Base-by-base conservation (phyloP, 30 jellyfish, hydroid and myxozoan species). In the Turritopsis dohrnii region DNA sequence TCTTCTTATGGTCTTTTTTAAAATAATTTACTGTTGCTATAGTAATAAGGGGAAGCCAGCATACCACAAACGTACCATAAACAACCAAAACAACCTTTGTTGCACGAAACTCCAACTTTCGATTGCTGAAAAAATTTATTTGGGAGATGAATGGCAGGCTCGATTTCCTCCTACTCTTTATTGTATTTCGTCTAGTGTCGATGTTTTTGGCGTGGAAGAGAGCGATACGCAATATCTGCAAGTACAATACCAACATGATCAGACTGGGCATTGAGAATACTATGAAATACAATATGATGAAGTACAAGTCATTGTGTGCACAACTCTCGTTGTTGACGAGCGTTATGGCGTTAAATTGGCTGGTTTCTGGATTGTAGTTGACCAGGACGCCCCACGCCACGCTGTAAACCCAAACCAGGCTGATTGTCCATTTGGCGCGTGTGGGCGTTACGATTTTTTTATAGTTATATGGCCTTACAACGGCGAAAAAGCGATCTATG, bases 401-500 rank as follows among this genome's bases (percentile, higher is more conserved):
- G 0, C 94, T 54, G 31, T 74, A 65, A 18, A 88, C 74, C 98
- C 98, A 93, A 8, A 85, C 76, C 4, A 79, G 71, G 9, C 54
- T 83, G 1, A 93, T 88, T 52, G 72, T 74, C 52, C 54, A 21
- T 28, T 66, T 85, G 1, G 96, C 85, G 21, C 91, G 76, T 13
- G 65, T 28, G 20, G 65, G 52, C 71, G 89, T 88, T 84, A 88
- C 89, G 23, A 84, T 54, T 60, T 80, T 65, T 82, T 54, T 65
- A 82, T 93, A 93, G 76, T 74, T 66, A 54, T 88, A 93, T 1
- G 98, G 98, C n/a, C 69, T 75, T 1, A 89, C 29, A 28, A 88
- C 75, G 0, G 96, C 96, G 52, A 93, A 22, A 71, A 76, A 88
- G 21, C 98, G 86, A 80, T 93, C 98, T 8, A 88, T 83, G 19